Evolutionary conservation across 35 echinoderm and acorn worm genomes (phyloP).

Genomic region (Holothuria glaberrima): DNA sequence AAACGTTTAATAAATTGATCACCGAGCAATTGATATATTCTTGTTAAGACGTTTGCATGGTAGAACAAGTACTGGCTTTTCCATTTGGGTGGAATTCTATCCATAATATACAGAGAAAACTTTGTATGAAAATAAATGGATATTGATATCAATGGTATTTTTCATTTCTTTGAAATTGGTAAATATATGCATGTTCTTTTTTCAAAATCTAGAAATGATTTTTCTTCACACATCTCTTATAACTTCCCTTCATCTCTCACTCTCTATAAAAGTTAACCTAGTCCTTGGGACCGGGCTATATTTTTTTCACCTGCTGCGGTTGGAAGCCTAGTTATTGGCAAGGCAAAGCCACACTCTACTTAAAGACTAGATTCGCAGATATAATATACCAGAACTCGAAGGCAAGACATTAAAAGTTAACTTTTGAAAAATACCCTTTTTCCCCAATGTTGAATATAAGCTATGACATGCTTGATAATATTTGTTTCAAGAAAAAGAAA

Average conservation of each 20-base stretch:
- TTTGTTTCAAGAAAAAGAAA: not conserved
- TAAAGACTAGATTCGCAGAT: slow-evolving; percentile 18
- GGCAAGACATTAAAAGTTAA: slow-evolving; percentile 37
- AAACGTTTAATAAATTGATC: too few species aligned
- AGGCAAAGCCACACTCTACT: slow-evolving; percentile 47
- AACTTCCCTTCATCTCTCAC: not conserved
- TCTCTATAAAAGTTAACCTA: not conserved
- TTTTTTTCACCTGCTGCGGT: slow-evolving; percentile 16
- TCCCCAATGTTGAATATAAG: not conserved
- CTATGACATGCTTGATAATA: too few species aligned
- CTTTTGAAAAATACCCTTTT: slow-evolving; percentile 18
- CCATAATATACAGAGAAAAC: slow-evolving; percentile 44
- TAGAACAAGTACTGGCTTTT: slow-evolving; percentile 28
- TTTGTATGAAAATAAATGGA: slow-evolving; percentile 54
- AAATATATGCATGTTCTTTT: slow-evolving; percentile 31
- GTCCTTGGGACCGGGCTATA: slow-evolving; percentile 8
- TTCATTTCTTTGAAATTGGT: slow-evolving; percentile 25
- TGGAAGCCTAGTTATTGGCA: slow-evolving; percentile 50
- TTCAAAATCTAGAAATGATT: slow-evolving; percentile 29
- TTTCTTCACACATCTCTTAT: not conserved
- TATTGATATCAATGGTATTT: slow-evolving; percentile 37
- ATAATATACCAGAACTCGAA: slow-evolving; percentile 44
- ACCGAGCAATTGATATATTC: too few species aligned
- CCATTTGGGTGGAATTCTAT: slow-evolving; percentile 34
- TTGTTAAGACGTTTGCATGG: too few species aligned